phyloP scores from a whole-genome alignment of 30 jellyfish, hydroid and myxozoan genomes.

The Cassiopea andromeda region DNA sequence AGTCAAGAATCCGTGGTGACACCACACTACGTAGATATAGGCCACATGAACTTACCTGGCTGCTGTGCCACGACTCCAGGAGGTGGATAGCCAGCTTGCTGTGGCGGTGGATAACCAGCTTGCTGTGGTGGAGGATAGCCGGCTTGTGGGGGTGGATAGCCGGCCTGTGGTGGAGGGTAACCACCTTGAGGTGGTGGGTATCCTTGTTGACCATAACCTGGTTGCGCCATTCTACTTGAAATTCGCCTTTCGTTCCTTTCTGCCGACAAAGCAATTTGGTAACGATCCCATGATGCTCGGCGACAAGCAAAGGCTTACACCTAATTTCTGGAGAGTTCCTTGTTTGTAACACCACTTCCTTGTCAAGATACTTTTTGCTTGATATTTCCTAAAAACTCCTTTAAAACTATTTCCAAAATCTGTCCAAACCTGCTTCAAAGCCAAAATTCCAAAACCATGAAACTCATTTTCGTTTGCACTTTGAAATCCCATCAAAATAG shows the following conservation, averaged over 20 bases:
- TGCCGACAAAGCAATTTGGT: neutral
- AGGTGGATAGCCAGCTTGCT: conserved; percentile 74
- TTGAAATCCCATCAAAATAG: too few species aligned
- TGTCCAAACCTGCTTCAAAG: too few species aligned
- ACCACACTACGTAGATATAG: neutral
- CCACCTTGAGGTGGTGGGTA: conserved; percentile 71
- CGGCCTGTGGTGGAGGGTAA: conserved; percentile 61
- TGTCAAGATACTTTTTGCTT: too few species aligned
- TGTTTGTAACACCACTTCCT: too few species aligned
- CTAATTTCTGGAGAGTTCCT: too few species aligned
- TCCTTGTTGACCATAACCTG: conserved; percentile 53
- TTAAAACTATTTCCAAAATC: too few species aligned
- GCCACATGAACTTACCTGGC: conserved; percentile 46
- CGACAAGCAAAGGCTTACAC: neutral
- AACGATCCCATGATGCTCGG: conserved; percentile 5
- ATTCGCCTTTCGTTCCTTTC: neutral
- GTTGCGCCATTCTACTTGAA: conserved; percentile 37
- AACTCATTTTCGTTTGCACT: too few species aligned
- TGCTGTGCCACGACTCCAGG: conserved; percentile 75
- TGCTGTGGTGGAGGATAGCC: conserved; percentile 81
- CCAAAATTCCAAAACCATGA: too few species aligned
- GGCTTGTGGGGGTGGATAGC: conserved; percentile 74
- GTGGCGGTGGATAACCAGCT: conserved; percentile 45
- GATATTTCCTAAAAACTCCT: too few species aligned
- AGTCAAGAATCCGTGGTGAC: neutral